Evolutionary conservation across 2,113 vertebrate genomes (phyloP), one percentile per base, ranked within the genome.

Genomic region (Petrocephalus microphthalmus): DNA sequence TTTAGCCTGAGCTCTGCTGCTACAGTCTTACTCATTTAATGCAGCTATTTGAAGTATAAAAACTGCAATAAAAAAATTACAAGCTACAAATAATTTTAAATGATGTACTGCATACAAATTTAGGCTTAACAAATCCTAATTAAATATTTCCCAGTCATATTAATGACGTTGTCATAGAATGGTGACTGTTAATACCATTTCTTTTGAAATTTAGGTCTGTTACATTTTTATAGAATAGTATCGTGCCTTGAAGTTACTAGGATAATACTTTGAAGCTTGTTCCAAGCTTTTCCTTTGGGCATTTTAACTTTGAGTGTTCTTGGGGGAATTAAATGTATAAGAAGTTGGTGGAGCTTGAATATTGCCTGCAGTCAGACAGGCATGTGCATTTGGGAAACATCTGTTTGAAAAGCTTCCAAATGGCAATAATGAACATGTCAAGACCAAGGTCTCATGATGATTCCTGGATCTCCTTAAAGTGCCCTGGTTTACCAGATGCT

Each of bases 181-280:
- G 42, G 83, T 29, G 87, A 88, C 87, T 88, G 87, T 88, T 88
- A 88, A 83, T 84, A 84, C 78, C 74, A 82, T 88, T 83, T 88
- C 11, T 49, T 53, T 84, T 54, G 54, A 78, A 88, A 25, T 88
- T 84, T 88, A 64, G 81, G 87, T 88, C 51, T 88, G 52, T 88
- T 82, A 60, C 7, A 57, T 83, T 88, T 90, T 91, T 92, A 92
- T 91, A 92, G 92, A 91, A 92, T 92, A 91, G 92, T 93, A 90
- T 91, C 90, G 92, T 93, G 92, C 92, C 92, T 93, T 93, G 92
- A 93, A 92, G 91, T 92, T 92, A 92, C 90, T 91, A 91, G 90
- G 91, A 87, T 91, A 91, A 90, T 89, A 89, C 90, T 92, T 91
- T 91, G 89, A 92, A 92, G 92, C 91, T 92, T 90, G 90, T 90